phyloP scores from a whole-genome alignment of 2,113 vertebrate genomes.

The Suncus etruscus region DNA sequence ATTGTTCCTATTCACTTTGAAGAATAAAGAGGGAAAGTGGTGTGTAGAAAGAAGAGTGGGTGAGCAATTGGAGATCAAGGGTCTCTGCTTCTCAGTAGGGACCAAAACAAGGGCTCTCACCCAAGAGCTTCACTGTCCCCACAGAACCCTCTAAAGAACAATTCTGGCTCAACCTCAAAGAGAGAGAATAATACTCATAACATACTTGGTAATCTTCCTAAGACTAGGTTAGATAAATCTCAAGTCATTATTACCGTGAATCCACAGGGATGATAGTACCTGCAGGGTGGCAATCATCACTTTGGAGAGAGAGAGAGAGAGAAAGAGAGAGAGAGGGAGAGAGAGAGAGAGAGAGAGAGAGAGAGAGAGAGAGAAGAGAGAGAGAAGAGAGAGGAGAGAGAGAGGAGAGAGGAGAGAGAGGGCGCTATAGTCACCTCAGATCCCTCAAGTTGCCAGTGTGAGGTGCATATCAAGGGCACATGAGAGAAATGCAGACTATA shows the following conservation, averaged over 20 bases:
- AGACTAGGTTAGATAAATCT: not conserved
- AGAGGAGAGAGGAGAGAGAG: not conserved
- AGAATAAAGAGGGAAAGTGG: not conserved
- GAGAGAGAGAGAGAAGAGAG: not conserved
- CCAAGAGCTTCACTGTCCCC: not conserved
- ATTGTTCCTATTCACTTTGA: not conserved
- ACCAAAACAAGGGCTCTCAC: not conserved
- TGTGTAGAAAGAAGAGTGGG: not conserved
- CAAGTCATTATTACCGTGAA: not conserved
- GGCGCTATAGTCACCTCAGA: slow-evolving; percentile 25
- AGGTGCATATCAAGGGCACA: not conserved
- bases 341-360: too few relatives aligned
- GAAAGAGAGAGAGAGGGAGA: too few relatives aligned
- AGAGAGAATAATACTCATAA: slow-evolving; percentile 21
- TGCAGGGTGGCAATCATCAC: slow-evolving; percentile 17
- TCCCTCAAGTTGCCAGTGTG: not conserved
- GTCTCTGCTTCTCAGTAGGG: not conserved
- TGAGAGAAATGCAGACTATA: not conserved
- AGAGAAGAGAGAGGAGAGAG: slow-evolving; percentile 9
- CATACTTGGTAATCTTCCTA: slow-evolving; percentile 22
- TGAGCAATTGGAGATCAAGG: not conserved
- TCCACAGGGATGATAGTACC: not conserved
- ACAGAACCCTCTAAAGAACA: slow-evolving; percentile 13
- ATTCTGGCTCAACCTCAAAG: slow-evolving; percentile 34
- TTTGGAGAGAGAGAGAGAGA: not conserved